Percentiles rank a stretch among this genome's conserved stretches.
Evolutionary conservation across 92 coral and sea anemone species (phyloP).

Genomic region (Diadumene lineata): DNA sequence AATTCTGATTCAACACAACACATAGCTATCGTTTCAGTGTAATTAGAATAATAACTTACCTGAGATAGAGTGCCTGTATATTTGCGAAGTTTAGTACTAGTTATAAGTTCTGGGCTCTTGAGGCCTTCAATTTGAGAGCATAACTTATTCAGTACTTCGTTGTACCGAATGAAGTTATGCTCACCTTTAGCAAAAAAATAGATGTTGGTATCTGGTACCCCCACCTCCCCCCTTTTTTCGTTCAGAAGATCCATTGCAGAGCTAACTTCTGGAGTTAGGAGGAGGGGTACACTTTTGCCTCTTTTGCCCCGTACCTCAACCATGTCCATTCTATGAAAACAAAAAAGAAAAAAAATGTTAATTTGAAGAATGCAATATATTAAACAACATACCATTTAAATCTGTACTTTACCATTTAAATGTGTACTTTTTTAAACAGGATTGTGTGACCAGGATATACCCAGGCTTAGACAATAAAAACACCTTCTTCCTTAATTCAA

Average conservation of each 20-base stretch:
- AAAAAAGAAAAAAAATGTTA: too few relatives aligned
- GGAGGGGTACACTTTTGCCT: slow-evolving; percentile 32
- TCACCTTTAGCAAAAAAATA: background rate
- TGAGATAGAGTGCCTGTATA: slow-evolving; percentile 16
- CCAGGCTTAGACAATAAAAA: too few relatives aligned
- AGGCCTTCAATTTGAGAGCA: too few relatives aligned
- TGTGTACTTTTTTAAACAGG: too few relatives aligned
- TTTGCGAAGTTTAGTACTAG: slow-evolving; percentile 13
- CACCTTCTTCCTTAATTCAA: too few relatives aligned
- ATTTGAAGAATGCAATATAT: too few relatives aligned
- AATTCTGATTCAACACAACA: background rate
- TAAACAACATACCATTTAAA: too few relatives aligned
- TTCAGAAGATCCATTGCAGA: background rate
- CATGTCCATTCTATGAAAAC: slow-evolving; percentile 32
- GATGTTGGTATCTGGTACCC: background rate
- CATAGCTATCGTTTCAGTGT: background rate
- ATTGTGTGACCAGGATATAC: too few relatives aligned
- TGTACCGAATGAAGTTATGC: background rate
- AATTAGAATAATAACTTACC: background rate
- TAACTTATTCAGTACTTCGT: background rate
- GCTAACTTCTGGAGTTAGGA: slow-evolving; percentile 12
- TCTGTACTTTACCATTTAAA: too few relatives aligned
- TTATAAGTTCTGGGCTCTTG: slow-evolving; percentile 10
- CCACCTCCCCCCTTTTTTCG: background rate
- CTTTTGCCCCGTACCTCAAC: slow-evolving; percentile 36